Conservation (phyloP, 2,113 vertebrate species). For the Callopanchax toddi region DNA sequence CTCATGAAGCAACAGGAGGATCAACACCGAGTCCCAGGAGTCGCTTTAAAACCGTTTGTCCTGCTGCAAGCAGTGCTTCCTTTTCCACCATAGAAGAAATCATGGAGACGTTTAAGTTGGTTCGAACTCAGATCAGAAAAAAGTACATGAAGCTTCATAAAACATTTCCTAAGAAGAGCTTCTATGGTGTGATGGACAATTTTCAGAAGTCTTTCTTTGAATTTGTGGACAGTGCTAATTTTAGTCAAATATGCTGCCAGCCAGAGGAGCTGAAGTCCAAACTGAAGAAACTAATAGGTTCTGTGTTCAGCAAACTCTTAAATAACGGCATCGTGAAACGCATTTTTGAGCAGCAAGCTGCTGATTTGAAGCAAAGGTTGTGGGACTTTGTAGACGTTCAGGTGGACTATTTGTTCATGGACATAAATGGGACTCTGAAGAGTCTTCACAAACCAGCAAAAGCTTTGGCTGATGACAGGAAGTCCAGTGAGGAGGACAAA, state of each 20-base stretch:
- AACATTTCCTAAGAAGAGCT: slow-evolving; percentile 88
- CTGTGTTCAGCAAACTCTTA: slow-evolving; percentile 86
- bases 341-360: slow-evolving; percentile 91
- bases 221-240: slow-evolving; percentile 85
- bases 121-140: slow-evolving; percentile 88
- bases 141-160: slow-evolving; percentile 98
- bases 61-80: slow-evolving; percentile 59
- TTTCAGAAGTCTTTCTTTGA: slow-evolving; percentile 88
- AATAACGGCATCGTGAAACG: slow-evolving; percentile 91
- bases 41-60: slow-evolving; percentile 77
- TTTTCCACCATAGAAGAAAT: slow-evolving; percentile 84
- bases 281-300: slow-evolving; percentile 86
- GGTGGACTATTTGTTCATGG: slow-evolving; percentile 90
- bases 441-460: slow-evolving; percentile 71
- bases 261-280: slow-evolving; percentile 80
- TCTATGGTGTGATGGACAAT: slow-evolving; percentile 91
- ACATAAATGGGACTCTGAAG: slow-evolving; percentile 80
- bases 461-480: slow-evolving; percentile 17
- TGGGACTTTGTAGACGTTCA: slow-evolving; percentile 95
- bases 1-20: not conserved
- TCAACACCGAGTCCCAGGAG: slow-evolving; percentile 66
- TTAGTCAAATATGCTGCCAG: slow-evolving; percentile 83
- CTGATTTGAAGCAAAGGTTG: slow-evolving; percentile 91
- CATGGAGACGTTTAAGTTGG: slow-evolving; percentile 86
- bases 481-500: slow-evolving; percentile 50